Conservation (phyloP, 2,113 vertebrate species). For the Gallinago paraguaiae region DNA sequence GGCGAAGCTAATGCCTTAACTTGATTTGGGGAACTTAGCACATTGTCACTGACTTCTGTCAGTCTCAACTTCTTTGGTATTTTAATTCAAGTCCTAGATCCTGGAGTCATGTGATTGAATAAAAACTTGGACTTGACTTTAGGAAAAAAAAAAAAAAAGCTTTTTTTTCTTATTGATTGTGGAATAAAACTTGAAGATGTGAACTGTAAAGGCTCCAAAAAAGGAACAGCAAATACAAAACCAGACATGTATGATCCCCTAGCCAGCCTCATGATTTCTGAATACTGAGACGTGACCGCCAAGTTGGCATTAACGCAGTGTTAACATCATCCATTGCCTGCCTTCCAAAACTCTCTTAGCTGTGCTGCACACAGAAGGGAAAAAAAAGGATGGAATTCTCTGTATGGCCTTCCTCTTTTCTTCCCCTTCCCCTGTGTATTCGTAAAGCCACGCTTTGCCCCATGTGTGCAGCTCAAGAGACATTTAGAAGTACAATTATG, state of each 20-base stretch:
- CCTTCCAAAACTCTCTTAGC: neutral
- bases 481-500: constrained; percentile 1
- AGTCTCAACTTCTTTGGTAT: neutral
- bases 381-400: neutral
- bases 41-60: rapidly evolving
- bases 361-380: neutral
- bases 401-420: neutral
- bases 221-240: neutral
- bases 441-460: neutral
- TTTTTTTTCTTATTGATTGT: neutral
- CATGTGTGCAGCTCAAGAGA: neutral
- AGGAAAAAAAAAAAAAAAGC: neutral
- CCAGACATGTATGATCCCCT: neutral
- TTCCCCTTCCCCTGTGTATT: neutral
- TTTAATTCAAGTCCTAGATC: neutral
- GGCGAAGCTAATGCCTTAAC: neutral
- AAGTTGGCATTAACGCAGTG: neutral
- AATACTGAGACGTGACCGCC: neutral
- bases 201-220: neutral
- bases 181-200: neutral
- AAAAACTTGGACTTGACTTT: neutral
- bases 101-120: neutral
- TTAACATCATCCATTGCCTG: neutral
- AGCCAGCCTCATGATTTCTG: neutral
- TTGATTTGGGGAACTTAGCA: neutral